These are phyloP conservation scores for Adoxophyes honmai DNA, from an alignment of 1,140 invertebrate genomes.

Conservation along the genomic window DNA sequence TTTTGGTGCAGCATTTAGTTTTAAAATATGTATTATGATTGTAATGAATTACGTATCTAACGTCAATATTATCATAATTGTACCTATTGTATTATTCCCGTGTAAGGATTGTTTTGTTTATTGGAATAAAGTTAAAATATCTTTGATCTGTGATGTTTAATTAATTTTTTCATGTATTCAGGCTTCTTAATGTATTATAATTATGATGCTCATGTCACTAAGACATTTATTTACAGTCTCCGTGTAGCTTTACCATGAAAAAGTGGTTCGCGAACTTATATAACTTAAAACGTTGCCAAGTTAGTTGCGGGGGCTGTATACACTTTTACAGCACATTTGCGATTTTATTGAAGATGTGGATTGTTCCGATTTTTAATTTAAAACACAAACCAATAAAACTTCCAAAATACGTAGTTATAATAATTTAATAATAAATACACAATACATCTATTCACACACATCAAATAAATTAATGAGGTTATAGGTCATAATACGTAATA, in stretches of 20 bases:
- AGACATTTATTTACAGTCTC: too few relatives aligned
- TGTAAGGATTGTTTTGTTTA: slow-evolving; percentile 55
- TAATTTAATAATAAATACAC: slow-evolving; percentile 75
- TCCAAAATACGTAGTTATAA: slow-evolving; percentile 40
- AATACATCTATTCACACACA: slow-evolving; percentile 68
- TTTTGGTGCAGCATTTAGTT: slow-evolving; percentile 61
- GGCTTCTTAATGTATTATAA: too few relatives aligned
- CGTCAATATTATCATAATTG: slow-evolving; percentile 44
- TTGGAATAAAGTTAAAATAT: background rate
- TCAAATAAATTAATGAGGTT: slow-evolving; percentile 76
- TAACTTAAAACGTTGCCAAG: too few relatives aligned
- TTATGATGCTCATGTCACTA: too few relatives aligned
- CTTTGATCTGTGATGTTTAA: background rate
- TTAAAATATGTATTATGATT: slow-evolving; percentile 17
- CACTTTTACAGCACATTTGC: too few relatives aligned
- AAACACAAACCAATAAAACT: too few relatives aligned
- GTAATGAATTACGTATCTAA: slow-evolving; percentile 19
- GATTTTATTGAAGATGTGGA: too few relatives aligned
- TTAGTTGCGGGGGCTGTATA: too few relatives aligned
- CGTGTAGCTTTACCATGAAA: too few relatives aligned
- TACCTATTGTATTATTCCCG: slow-evolving; percentile 53
- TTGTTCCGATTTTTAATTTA: too few relatives aligned
- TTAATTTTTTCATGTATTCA: too few relatives aligned
- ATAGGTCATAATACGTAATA: slow-evolving; percentile 63
- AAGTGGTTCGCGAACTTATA: too few relatives aligned